phyloP scores from a whole-genome alignment of 2,797 vertebrate species.

The Clarias pachynema region DNA sequence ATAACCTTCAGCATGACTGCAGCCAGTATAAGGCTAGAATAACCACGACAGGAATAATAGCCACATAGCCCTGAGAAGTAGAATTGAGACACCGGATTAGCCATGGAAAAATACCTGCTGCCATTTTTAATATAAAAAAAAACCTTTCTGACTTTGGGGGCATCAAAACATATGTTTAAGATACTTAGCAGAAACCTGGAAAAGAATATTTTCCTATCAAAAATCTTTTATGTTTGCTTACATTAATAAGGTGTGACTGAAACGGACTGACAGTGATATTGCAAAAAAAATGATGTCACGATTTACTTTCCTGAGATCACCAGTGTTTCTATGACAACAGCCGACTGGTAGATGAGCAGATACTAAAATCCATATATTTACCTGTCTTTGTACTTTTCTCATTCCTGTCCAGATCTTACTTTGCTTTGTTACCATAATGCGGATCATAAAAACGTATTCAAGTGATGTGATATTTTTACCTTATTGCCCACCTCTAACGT shows the following conservation, averaged over 20 bases:
- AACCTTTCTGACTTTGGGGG: constrained; percentile 13
- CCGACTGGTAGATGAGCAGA: neutral
- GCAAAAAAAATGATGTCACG: neutral
- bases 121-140: constrained; percentile 48
- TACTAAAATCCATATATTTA: neutral
- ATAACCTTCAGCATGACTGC: constrained; percentile 43
- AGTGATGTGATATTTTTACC: neutral
- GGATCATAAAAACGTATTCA: neutral
- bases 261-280: neutral
- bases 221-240: neutral
- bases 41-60: constrained; percentile 51
- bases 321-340: constrained; percentile 12
- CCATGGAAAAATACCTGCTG: constrained; percentile 48
- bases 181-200: neutral
- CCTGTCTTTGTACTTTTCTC: neutral
- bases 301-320: neutral
- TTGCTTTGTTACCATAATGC: neutral
- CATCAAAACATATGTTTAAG: neutral
- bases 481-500: neutral
- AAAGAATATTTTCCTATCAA: constrained; percentile 2
- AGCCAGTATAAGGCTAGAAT: constrained; percentile 39
- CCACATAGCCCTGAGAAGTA: constrained; percentile 52
- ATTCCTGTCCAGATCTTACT: neutral
- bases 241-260: neutral
- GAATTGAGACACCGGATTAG: constrained; percentile 45